These are phyloP conservation scores for Eristalis intricaria DNA, from an alignment of 2,888 invertebrate species.

Conservation along the genomic window DNA sequence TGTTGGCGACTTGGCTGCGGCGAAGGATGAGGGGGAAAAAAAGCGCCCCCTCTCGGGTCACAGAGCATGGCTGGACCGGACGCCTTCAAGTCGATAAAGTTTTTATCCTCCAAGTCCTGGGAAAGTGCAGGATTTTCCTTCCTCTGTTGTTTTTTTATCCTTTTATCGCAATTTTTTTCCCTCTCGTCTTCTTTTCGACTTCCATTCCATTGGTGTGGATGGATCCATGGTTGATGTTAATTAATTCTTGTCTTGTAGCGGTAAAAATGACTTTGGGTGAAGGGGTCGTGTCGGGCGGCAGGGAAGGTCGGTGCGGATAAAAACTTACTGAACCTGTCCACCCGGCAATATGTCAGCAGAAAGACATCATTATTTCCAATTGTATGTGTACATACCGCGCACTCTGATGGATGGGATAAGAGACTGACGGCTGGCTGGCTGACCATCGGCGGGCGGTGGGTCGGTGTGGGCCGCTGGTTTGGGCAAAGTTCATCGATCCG, in stretches of 20 bases:
- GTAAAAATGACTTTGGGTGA: constrained; percentile 54
- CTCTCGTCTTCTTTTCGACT: constrained; percentile 3
- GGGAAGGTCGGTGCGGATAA: background rate
- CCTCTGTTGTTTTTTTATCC: constrained; percentile 42
- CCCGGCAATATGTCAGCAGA: constrained; percentile 65
- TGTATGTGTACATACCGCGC: constrained; percentile 36
- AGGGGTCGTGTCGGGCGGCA: background rate
- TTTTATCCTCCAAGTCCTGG: constrained; percentile 33
- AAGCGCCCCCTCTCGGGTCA: too few species aligned
- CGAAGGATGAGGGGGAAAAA: background rate
- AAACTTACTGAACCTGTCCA: constrained; percentile 63
- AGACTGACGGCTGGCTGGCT: constrained; percentile 42
- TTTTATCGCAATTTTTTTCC: constrained; percentile 47
- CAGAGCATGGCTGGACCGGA: constrained; percentile 25
- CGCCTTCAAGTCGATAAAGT: constrained; percentile 69
- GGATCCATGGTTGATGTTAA: constrained; percentile 76
- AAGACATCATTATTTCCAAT: constrained; percentile 66
- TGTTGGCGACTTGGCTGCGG: constrained; percentile 17
- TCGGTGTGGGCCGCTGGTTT: constrained; percentile 3
- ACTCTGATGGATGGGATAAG: constrained; percentile 52
- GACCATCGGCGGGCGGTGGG: constrained; percentile 31
- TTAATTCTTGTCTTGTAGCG: constrained; percentile 80
- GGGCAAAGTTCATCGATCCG: constrained; percentile 63
- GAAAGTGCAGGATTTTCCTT: constrained; percentile 62
- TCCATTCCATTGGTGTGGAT: background rate